Base-by-base conservation (phyloP, 1,140 invertebrate genomes). In the Thrips palmi region DNA sequence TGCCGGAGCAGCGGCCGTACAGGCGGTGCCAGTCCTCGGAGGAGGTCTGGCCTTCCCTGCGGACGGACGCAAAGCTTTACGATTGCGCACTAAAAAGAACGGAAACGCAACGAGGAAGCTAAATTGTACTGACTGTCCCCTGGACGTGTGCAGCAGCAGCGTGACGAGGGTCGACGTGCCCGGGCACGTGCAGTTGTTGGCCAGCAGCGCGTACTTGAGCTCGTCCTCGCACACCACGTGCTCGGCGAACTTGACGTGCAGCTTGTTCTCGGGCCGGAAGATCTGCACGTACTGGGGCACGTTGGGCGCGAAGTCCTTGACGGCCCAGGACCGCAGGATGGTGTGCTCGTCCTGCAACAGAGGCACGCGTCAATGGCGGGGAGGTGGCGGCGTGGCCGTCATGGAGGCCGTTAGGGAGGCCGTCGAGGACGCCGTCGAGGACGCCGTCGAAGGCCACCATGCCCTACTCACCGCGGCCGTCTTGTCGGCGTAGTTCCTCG, bases 201-300 rank as follows among this genome's bases (percentile, higher is more conserved):
- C 89, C 39, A 97, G 61, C 23, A 97, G 64, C 2, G 91, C 91
- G 57, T 96, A 97, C 59, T 96, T 97, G 59, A 97, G 93, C 56
- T 87, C 81, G 56, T 97, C 92, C 57, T 97, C 91, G 60, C 92
- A 97, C 11, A 97, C 91, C 3, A 96, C 86, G 59, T 87, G 87
- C 53, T 94, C 88, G 33, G 93, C 92, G 59, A 97, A 97, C 59
- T 94, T 92, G 14, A 97, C 91, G 63, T 97, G 92, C 42, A 97
- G 69, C 57, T 97, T 97, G 55, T 96, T 96, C 61, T 97, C 91
- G 24, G 91, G 87, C 54, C 89, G 67, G 65, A 96, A 97, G 45
- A 97, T 92, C 62, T 97, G 93, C 32, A 97, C 88, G 60, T 96
- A 97, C 62, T 97, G 91, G 19, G 88, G 85, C 40, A 96, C 88